Evolutionary conservation across 1,140 invertebrate genomes (phyloP), one percentile per base, ranked within the genome.

Genomic region (Oedothorax gibbosus): DNA sequence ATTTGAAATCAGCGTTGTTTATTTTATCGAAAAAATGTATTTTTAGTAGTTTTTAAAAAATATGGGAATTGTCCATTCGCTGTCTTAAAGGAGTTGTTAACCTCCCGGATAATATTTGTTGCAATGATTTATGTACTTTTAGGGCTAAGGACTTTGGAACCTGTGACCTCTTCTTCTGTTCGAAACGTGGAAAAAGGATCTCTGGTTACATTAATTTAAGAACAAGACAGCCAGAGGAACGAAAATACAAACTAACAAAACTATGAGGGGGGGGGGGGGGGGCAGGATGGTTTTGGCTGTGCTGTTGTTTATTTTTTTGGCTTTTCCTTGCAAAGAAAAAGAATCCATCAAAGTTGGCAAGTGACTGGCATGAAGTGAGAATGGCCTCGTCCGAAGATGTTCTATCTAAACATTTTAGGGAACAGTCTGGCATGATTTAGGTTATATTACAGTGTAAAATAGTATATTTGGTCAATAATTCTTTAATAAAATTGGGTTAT

Each of bases 281-380:
- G 35, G n/a, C n/a, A n/a, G n/a, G 50, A 51, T 51, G 54, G 51
- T 71, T 71, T 71, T 53, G 12, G 20, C 49, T 66, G 18, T 7
- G 11, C 14, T 71, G 51, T 71, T 71, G 50, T 71, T 71, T 49
- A 6, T 71, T 71, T 71, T 21, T 68, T 72, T 50, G 35, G 14
- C 12, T 75, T 35, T 9, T 8, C 2, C 18, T 57, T 35, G 54
- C n/a, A 35, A 35, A 35, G 69, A 11, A 53, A 53, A 71, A 57
- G 72, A 57, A 75, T 75, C 72, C 72, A 75, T 75, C 72, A 75
- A 75, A 75, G 54, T 75, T 35, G 72, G 72, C 72, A 75, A 75
- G 72, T 75, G 72, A 75, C 57, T 75, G 72, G 21, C 72, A 21
- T 75, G 54, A 75, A 56, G 72, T 56, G 72, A 57, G 72, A 75